Evolutionary conservation across 2,797 vertebrate species (phyloP), one percentile per base, ranked within the genome.

Genomic region (Hozukius guyotensis): DNA sequence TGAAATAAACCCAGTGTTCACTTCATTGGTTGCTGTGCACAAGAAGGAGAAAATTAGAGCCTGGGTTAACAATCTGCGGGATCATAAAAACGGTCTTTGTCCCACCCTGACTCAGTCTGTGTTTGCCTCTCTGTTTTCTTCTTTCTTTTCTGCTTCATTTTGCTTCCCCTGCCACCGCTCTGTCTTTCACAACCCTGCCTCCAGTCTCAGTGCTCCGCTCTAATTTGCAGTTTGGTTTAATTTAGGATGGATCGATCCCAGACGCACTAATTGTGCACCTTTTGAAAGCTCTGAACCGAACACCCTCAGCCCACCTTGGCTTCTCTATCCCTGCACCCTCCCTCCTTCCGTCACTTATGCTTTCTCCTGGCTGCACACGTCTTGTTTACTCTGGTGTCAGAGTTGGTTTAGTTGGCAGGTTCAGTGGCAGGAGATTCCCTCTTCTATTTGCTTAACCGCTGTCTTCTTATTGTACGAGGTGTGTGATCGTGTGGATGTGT

Each of bases 311-410:
- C 11, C 67, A 7, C 29, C 70, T 64, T 3, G 31, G 42, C 66
- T 49, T 53, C 72, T 71, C 49, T 53, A 11, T 68, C 61, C 38
- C 31, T n/a, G 14, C 60, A 52, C n/a, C 61, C 32, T 63, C 63
- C 29, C 5, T 42, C 22, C 67, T 32, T 1, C 20, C 25, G 22
- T 49, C 75, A 36, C 46, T 27, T 24, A 7, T 2, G 56, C 68
- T 66, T 46, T 84, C 70, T 63, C 66, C 72, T 56, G 66, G 52
- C 53, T 78, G 77, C 74, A 63, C n/a, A 67, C 7, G 32, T 16
- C 32, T 49, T 94, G 90, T 94, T 93, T 93, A 80, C 69, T 78
- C 64, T 81, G 69, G 71, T 88, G 90, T 91, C 89, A 85, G 78
- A 83, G 80, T 77, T 76, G 78, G 75, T 92, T 91, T 88, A 70